phyloP scores from a whole-genome alignment of 2,113 vertebrate species.

The Spermophilus dauricus region DNA sequence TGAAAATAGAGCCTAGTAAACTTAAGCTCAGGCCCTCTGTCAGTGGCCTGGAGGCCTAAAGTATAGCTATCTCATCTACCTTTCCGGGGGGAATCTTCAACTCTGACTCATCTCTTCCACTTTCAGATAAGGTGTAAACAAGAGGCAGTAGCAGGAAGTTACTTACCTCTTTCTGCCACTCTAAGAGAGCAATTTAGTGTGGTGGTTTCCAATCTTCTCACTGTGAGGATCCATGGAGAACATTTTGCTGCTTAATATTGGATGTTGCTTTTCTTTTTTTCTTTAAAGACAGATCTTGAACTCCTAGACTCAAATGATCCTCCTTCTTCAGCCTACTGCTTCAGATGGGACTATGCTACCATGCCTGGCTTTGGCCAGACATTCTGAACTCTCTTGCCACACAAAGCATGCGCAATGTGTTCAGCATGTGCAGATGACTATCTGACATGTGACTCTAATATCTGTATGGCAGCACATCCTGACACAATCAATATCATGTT shows the following conservation, averaged over 20 bases:
- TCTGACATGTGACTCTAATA: background rate
- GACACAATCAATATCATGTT: background rate
- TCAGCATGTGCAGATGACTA: background rate
- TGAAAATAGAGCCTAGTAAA: slow-evolving; percentile 38
- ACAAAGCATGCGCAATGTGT: background rate
- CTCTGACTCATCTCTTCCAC: background rate
- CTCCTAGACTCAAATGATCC: no score
- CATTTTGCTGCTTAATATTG: background rate
- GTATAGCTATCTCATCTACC: background rate
- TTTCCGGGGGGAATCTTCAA: background rate
- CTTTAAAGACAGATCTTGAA: background rate
- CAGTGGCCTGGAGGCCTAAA: background rate
- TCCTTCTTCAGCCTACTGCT: no score
- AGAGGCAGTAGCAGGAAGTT: background rate
- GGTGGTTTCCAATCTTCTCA: background rate
- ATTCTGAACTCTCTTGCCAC: background rate
- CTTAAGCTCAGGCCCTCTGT: background rate
- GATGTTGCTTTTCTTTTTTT: background rate
- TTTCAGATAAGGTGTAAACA: background rate
- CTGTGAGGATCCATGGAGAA: background rate
- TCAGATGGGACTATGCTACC: no score
- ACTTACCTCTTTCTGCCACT: background rate
- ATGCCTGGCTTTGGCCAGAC: no score
- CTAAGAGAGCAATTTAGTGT: background rate
- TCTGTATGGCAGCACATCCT: background rate